Percentiles rank a stretch among this genome's conserved stretches.
Evolutionary conservation across 2,888 invertebrate genomes (phyloP).

Genomic region (Trichacis sp.): DNA sequence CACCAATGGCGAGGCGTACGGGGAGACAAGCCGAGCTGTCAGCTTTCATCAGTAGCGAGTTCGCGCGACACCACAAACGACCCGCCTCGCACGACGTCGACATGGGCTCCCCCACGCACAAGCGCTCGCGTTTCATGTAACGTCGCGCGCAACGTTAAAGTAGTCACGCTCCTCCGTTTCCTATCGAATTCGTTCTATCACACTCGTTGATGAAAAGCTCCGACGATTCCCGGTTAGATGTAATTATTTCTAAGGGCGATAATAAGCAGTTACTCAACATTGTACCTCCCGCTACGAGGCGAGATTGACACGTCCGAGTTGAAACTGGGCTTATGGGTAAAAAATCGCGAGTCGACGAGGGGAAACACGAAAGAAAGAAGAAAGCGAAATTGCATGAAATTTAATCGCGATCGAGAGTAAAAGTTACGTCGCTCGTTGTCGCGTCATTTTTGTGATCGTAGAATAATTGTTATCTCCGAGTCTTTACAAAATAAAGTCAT

Average conservation of each 20-base stretch:
- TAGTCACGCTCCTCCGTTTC: slow-evolving; percentile 58
- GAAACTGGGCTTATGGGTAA: neutral
- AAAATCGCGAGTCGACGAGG: neutral
- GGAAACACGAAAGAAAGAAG: neutral
- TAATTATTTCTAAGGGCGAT: slow-evolving; percentile 27
- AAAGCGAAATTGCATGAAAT: slow-evolving; percentile 10
- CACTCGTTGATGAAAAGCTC: slow-evolving; percentile 45
- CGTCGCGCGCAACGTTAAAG: slow-evolving; percentile 61
- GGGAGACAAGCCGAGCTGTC: slow-evolving; percentile 74
- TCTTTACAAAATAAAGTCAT: slow-evolving; percentile 50
- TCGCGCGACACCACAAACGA: slow-evolving; percentile 79
- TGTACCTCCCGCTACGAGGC: neutral
- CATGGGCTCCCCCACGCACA: slow-evolving; percentile 84
- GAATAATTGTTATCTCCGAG: slow-evolving; percentile 50
- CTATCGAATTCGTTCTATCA: slow-evolving; percentile 51
- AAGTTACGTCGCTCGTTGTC: slow-evolving; percentile 35
- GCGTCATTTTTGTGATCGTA: slow-evolving; percentile 52
- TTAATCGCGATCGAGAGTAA: slow-evolving; percentile 38
- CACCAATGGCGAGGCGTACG: slow-evolving; percentile 70
- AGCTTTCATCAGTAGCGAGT: slow-evolving; percentile 80
- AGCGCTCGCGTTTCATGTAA: slow-evolving; percentile 80
- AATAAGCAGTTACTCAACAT: neutral
- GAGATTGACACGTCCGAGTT: neutral
- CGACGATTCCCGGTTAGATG: slow-evolving; percentile 45
- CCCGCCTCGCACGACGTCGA: slow-evolving; percentile 80